phyloP scores from a whole-genome alignment of 2,113 vertebrate species.

The Pipa parva region DNA sequence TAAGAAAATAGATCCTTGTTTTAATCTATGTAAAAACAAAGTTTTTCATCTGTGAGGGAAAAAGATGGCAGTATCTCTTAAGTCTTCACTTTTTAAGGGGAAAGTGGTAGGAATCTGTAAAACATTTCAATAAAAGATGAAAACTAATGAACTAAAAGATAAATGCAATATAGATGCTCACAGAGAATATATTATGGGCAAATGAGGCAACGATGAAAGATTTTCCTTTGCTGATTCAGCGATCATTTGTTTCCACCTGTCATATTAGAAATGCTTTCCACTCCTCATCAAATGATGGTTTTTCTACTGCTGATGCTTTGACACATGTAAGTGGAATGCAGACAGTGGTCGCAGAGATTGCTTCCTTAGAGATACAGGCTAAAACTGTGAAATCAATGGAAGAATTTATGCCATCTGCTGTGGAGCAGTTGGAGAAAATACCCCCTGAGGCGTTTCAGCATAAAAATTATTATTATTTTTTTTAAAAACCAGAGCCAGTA shows the following conservation, averaged over 20 bases:
- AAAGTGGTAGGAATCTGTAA: too few species aligned
- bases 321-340: slow-evolving; percentile 35
- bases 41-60: too few species aligned
- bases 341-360: slow-evolving; percentile 32
- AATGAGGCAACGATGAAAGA: neutral
- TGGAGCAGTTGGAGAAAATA: slow-evolving; percentile 8
- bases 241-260: slow-evolving; percentile 26
- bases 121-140: too few species aligned
- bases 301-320: slow-evolving; percentile 28
- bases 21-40: too few species aligned
- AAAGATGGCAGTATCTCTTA: too few species aligned
- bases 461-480: slow-evolving; percentile 1
- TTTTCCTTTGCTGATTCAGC: slow-evolving; percentile 24
- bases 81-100: too few species aligned
- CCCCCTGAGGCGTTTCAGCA: slow-evolving; percentile 16
- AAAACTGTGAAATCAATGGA: slow-evolving; percentile 32
- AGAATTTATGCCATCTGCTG: slow-evolving; percentile 36
- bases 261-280: slow-evolving; percentile 32
- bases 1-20: too few species aligned
- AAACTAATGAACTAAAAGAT: too few species aligned
- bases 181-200: too few species aligned
- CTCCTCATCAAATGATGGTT: slow-evolving; percentile 32
- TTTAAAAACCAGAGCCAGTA: slow-evolving; percentile 4
- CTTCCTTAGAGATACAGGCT: slow-evolving; percentile 7
- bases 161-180: too few species aligned